Evolutionary conservation across 2,797 vertebrate species (phyloP), one percentile per base, ranked within the genome.

Genomic region (Girardinus metallicus): DNA sequence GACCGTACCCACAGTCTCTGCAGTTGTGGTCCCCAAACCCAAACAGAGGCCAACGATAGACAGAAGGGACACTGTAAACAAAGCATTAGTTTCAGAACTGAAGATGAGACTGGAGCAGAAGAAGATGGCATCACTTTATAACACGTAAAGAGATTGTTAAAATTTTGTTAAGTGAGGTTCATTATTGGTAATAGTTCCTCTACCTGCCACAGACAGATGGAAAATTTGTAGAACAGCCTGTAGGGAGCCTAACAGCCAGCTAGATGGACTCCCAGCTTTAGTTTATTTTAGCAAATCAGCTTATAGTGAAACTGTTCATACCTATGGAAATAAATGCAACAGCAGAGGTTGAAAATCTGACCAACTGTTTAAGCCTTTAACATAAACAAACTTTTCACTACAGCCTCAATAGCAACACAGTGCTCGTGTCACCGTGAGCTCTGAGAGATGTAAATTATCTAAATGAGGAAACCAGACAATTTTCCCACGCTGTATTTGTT

Each of bases 21-120:
- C 96, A 7, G 93, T 94, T 0, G 93, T 98, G 82, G 93, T 87
- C 5, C 90, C 93, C 51, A 96, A 93, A 82, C 88, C 95, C 0
- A 86, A 89, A 73, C 95, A 87, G 81, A 96, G 87, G 74, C 64
- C 78, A 2, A 31, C 74, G 0, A 94, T 93, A 51, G 92, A 90
- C 60, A 96, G 89, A 85, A 85, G 95, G 23, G 91, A 92, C 13
- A 85, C 90, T 51, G 31, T 96, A 49, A 97, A 97, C 87, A 94
- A 91, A 1, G 97, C 97, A 1, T 94, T 99, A 1, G 98, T 99
- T 57, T 98, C 98, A 5, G 99, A 99, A 94, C 97, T 99, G 83
- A 99, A 99, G 93, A 93, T 97, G 88, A 98, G 90, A 93, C 96
- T 99, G 87, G 98, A 98, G 91, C 96, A 97, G 93, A 98, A 95